Evolutionary conservation across 1,140 invertebrate species (phyloP).

Genomic region (Muscidifurax raptorellus): DNA sequence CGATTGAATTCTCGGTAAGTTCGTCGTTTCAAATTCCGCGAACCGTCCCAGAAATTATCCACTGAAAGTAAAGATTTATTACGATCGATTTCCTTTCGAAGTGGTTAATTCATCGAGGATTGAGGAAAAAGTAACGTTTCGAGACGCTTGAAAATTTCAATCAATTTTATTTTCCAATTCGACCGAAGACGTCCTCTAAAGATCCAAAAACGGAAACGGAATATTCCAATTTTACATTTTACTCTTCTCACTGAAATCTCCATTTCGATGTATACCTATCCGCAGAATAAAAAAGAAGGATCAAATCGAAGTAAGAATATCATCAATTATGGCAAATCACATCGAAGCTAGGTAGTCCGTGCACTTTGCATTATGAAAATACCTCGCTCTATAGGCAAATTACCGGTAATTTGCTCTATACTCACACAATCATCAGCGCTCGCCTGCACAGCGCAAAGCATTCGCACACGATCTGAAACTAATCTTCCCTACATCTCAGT

Average conservation of each 20-base stretch:
- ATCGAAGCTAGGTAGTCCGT: background rate
- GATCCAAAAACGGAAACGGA: background rate
- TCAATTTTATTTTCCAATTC: background rate
- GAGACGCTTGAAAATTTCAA: background rate
- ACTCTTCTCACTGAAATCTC: background rate
- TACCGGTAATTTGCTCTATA: background rate
- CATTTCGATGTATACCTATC: too few relatives aligned
- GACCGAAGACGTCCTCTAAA: background rate
- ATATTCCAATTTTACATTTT: background rate
- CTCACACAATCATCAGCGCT: background rate
- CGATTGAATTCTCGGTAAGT: background rate
- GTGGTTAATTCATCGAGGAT: slow-evolving; percentile 4
- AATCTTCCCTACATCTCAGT: slow-evolving; percentile 7
- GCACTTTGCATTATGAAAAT: background rate
- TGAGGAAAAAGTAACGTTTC: background rate
- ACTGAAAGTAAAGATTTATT: slow-evolving; percentile 32
- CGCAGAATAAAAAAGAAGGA: background rate
- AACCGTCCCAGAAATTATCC: slow-evolving; percentile 12
- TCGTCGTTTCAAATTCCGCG: slow-evolving; percentile 2
- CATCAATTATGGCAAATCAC: background rate
- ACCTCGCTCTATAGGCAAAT: background rate
- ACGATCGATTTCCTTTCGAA: slow-evolving; percentile 16
- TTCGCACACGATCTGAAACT: background rate
- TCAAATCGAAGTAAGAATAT: background rate
- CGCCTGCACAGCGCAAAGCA: background rate